These are phyloP conservation scores for Globodera ellingtonae DNA, from an alignment of 1,140 invertebrate genomes.

Conservation along the genomic window DNA sequence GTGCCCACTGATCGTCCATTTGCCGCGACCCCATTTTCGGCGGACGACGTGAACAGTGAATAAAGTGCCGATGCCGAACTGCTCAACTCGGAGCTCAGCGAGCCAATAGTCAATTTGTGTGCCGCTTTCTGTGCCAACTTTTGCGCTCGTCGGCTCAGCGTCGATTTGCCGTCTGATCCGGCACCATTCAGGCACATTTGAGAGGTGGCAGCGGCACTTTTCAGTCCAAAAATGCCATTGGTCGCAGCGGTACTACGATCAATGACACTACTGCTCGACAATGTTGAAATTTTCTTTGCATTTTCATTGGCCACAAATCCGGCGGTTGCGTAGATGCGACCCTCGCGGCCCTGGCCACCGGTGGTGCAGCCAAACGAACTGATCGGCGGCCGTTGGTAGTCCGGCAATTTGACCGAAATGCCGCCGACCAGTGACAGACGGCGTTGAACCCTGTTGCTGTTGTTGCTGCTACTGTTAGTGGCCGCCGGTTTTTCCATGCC, in stretches of 20 bases:
- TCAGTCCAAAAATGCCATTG: background rate
- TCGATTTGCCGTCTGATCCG: conserved; percentile 30
- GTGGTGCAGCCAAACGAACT: conserved; percentile 22
- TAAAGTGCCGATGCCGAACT: conserved; percentile 51
- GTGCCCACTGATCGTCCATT: background rate
- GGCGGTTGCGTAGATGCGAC: conserved; percentile 25
- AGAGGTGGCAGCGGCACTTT: background rate
- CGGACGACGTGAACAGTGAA: conserved; percentile 37
- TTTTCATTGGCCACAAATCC: conserved; percentile 11
- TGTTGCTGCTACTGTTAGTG: background rate
- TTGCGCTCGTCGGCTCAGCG: conserved; percentile 28
- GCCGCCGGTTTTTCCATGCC: background rate
- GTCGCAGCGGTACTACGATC: background rate
- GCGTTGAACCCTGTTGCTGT: background rate
- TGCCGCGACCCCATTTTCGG: background rate
- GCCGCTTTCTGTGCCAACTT: conserved; percentile 34
- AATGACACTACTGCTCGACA: background rate
- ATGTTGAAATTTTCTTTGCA: background rate
- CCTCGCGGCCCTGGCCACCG: conserved; percentile 10
- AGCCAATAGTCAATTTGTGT: conserved; percentile 39
- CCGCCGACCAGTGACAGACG: conserved; percentile 12
- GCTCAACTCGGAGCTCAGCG: conserved; percentile 39
- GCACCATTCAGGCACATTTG: conserved; percentile 1
- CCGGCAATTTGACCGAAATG: background rate
- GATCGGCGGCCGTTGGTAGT: conserved; percentile 8